Base-by-base conservation (phyloP, 2,888 invertebrate species). In the Archips crataeganus region DNA sequence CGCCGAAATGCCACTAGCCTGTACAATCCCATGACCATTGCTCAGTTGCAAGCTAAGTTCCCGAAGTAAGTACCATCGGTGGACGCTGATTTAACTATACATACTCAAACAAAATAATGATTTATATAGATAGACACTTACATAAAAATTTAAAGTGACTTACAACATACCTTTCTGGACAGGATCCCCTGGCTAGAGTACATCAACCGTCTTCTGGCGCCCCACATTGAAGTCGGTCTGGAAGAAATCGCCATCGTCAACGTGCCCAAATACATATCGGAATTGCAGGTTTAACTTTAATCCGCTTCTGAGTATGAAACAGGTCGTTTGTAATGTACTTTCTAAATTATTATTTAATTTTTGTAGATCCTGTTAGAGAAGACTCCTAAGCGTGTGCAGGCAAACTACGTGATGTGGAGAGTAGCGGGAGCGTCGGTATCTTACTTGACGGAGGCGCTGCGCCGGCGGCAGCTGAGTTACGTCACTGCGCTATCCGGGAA, bases 371-470 rank as follows among this genome's bases (percentile, higher is more conserved):
- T 96, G 2, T 84, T 96, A 70, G 91, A 89, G 59, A 85, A 81
- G 13, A 96, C 95, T 0, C 95, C 96, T 0, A 95, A 95, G 78
- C 93, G 94, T 13, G 93, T 93, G 5, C 94, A 94, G 79, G 98
- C 98, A 3, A 99, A 99, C 93, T 99, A 99, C 85, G 96, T 98
- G 80, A 96, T 98, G 96, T 99, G 99, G 98, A 95, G 98, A 69
- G 97, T 97, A 0, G 97, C 98, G 0, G 97, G 97, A 0, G 97
- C 97, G 4, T 97, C 98, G 0, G 96, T 98, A 9, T 96, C 97
- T 3, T 98, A 98, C 87, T 92, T 99, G 76, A 97, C 96, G 0
- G 98, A 98, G 68, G 95, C 95, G 71, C 95, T 98, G 74, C 95
- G 98, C 4, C 96, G 97, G 69, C 94, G 98, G 0, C 98, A 98